Base-by-base conservation (phyloP, 2,797 vertebrate genomes). In the Hylomyscus alleni region DNA sequence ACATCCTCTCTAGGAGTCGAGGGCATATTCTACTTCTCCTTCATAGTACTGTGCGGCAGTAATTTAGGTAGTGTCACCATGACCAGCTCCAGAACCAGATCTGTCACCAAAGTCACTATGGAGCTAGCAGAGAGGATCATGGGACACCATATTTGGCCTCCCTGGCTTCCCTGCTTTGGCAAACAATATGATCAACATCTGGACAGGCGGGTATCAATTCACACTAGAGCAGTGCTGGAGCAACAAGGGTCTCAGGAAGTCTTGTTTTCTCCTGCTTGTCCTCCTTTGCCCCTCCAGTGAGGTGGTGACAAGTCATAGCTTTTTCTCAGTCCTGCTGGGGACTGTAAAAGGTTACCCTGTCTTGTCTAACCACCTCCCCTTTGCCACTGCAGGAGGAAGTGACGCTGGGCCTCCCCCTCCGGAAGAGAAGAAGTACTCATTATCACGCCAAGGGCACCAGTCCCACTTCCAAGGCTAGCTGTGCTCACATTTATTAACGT, bases 111-210 rank as follows among this genome's bases (percentile, higher is more conserved):
- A 22, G 1, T 89, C 69, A 13, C 17, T n/a, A 24, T 5, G 6
- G 31, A n/a, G n/a, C 0, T 2, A n/a, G 34, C 2, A 0, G 3
- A 11, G 40, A 37, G 2, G 13, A 17, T 47, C 7, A 3, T 6
- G 19, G 0, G 4, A 54, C 54, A 44, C 22, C 19, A 7, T 56
- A 12, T 8, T 7, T 12, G 58, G 31, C 14, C 56, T 86, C 11
- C 65, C 69, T 1, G 1, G 65, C 89, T 73, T 69, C 83, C 65
- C 58, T 15, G 60, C n/a, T 26, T 44, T 34, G 17, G 77, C 34
- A 19, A 89, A 91, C 17, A 10, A 6, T 26, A 31, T 0, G 2
- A 20, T 19, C 73, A n/a, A 2, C 6, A 0, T 44, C 40, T 6
- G 14, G n/a, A 50, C 14, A 1, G 8, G 52, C 20, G 2, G 52